Percentiles rank a stretch among this genome's conserved stretches.
Conservation (phyloP, 2,888 invertebrate genomes). For the Tipula helvola region DNA sequence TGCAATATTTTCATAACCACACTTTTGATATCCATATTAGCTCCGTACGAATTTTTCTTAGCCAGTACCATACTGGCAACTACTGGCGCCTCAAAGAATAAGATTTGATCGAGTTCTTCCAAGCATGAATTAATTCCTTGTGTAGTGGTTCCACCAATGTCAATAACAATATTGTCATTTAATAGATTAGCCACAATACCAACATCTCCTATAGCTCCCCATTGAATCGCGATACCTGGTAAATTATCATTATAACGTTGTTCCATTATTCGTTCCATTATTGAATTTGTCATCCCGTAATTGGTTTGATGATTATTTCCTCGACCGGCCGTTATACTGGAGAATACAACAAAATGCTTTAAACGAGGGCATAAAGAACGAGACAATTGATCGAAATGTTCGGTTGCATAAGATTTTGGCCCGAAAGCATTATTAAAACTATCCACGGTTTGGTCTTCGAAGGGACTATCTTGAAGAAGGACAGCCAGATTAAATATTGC, state of each 20-base stretch:
- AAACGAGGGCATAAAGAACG: slow-evolving; percentile 43
- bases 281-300: slow-evolving; percentile 82
- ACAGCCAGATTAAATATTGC: slow-evolving; percentile 88
- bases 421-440: slow-evolving; percentile 52
- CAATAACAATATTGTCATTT: slow-evolving; percentile 53
- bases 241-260: slow-evolving; percentile 52
- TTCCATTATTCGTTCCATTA: slow-evolving; percentile 82
- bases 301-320: slow-evolving; percentile 88
- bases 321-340: slow-evolving; percentile 81
- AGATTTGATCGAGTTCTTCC: slow-evolving; percentile 55
- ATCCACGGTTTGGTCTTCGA: slow-evolving; percentile 63
- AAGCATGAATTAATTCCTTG: slow-evolving; percentile 77
- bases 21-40: slow-evolving; percentile 55
- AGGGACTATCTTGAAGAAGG: slow-evolving; percentile 57
- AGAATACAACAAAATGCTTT: slow-evolving; percentile 78
- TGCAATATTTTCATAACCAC: slow-evolving; percentile 57
- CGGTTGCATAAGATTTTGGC: slow-evolving; percentile 74
- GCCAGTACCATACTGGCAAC: slow-evolving; percentile 80
- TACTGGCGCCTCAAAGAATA: slow-evolving; percentile 55
- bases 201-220: slow-evolving; percentile 87
- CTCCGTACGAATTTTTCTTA: slow-evolving; percentile 54
- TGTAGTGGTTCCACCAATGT: slow-evolving; percentile 69
- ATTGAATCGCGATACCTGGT: slow-evolving; percentile 76
- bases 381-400: slow-evolving; percentile 56
- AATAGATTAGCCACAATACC: slow-evolving; percentile 70